Base-by-base conservation (phyloP, 2,113 vertebrate genomes). In the Xenopus borealis region DNA sequence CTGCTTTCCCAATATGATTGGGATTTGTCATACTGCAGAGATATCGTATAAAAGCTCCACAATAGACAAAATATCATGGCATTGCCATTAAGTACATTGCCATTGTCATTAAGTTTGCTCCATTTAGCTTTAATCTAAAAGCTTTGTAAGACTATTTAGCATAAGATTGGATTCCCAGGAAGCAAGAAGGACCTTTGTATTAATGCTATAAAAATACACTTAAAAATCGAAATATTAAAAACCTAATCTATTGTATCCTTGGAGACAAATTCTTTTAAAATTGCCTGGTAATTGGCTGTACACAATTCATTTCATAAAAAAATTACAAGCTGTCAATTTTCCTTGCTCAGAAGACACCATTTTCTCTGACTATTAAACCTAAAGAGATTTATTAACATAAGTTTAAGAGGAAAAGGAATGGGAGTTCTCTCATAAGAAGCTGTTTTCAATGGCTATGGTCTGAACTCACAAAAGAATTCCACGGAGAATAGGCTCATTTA, bases 321-420 rank as follows among this genome's bases (percentile, higher is more conserved):
- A 75, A 75, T 75, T 76, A 70, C 67, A 70, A 57, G 66, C 66
- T 76, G 74, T 70, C 74, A 70, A n/a, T 57, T 69, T 23, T 57
- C 47, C 50, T 47, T 30, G 13, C 61, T 30, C 30, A 10, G 13
- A 76, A 70, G 74, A 76, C 33, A 63, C 61, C 20, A 46, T 70
- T 57, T 70, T 70, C 50, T 64, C 59, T 45, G 61, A 64, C 74
- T 63, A 58, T 70, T 69, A 64, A 64, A 69, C 11, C 18, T 46
- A 63, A 45, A 69, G 66, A 76, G 74, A 76, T 76, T 70, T 76
- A 76, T 76, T 76, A 76, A 76, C 74, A 76, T 76, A 76, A 69
- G 70, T 55, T 65, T 68, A 57, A 69, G 66, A 18, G 47, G 20
- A 76, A 62, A 69, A 47, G 66, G 46, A 27, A 70, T 62, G 65